Base-by-base conservation (phyloP, 2,888 invertebrate species). In the Leptopilina myrica region DNA sequence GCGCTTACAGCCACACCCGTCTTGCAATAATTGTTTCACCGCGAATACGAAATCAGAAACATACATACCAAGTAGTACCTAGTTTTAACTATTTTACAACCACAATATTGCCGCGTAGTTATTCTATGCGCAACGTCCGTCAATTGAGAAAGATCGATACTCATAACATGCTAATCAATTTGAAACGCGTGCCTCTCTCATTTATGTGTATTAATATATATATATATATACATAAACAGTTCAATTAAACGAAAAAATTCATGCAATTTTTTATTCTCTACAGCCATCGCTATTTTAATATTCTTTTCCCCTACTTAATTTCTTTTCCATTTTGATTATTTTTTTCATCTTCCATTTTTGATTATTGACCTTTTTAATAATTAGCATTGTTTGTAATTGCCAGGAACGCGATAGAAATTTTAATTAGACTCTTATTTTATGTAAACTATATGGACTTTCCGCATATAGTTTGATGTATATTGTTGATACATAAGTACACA, bases 1-100 rank as follows among this genome's bases (percentile, higher is more conserved):
- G 69, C 69, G 33, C 69, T 69, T 33, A 53, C 73, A 73, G 73
- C 73, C 73, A 73, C 73, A 73, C 73, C 73, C 73, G 73, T 73
- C 73, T 73, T 53, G 73, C 73, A 73, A 73, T 73, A 73, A 73
- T 73, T 73, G 73, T 73, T 73, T 73, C 73, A 73, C 73, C 53
- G 56, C 15, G 73, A 73, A 73, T 73, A 53, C 73, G 73, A 73
- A 73, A 73, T 73, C 73, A 56, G 20, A 33, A 9, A 14, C 12
- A 67, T 67, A 69, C 69, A 69, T 49, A 69, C 73, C 56, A 73
- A n/a, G n/a, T n/a, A 73, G 73, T 73, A 56, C 43, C 73, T 14
- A 20, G 64, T 64, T 14, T 26, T 53, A 53, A 14, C 67, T 69
- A 69, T 20, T 69, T 46, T n/a, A 73, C 73, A 73, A 73, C 73